Evolutionary conservation across 2,113 vertebrate genomes (phyloP).

Genomic region (Odocoileus virginianus): DNA sequence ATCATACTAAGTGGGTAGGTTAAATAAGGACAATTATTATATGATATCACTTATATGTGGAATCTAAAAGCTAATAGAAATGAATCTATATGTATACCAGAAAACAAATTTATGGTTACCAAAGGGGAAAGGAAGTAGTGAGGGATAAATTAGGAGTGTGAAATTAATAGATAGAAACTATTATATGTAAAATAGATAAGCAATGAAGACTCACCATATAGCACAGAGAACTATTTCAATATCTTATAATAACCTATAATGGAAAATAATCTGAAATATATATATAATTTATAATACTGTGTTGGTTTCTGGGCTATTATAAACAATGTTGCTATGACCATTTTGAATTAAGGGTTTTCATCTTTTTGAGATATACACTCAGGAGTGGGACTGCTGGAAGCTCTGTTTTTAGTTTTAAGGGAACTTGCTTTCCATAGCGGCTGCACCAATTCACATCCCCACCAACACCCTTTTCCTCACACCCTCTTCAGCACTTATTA

Average conservation of each 20-base stretch:
- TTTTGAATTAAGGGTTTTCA: not conserved
- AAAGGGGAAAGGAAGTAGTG: not conserved
- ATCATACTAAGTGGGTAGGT: not conserved
- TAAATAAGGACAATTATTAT: not conserved
- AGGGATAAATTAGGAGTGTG: not conserved
- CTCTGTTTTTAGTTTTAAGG: not conserved
- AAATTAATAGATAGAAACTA: not conserved
- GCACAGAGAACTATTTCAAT: not conserved
- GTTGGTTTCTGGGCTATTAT: not conserved
- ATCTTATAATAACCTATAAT: not conserved
- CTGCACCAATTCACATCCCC: not conserved
- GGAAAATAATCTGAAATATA: not conserved
- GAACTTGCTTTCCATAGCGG: not conserved
- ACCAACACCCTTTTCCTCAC: not conserved
- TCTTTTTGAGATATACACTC: not conserved
- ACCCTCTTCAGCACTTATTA: not conserved
- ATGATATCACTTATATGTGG: not conserved
- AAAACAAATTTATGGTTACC: not conserved
- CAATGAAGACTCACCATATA: not conserved
- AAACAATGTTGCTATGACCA: not conserved
- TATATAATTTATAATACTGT: not conserved
- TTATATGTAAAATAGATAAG: not conserved
- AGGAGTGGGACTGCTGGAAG: not conserved
- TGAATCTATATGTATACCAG: not conserved
- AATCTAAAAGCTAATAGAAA: not conserved